These are phyloP conservation scores for Amblyraja radiata DNA, from an alignment of 2,797 vertebrate species.

Conservation along the genomic window DNA sequence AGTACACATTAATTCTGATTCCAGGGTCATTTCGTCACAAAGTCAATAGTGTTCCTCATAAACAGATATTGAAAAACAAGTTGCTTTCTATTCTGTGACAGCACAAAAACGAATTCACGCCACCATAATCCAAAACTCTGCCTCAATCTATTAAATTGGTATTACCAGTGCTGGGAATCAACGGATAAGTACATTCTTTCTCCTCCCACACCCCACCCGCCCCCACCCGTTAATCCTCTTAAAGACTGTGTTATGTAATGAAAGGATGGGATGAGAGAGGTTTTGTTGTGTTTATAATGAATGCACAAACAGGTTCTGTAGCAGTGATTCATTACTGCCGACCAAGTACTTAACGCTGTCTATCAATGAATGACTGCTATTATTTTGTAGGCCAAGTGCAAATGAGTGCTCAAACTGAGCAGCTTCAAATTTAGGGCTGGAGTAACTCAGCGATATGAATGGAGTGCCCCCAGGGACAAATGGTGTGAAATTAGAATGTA, in stretches of 20 bases:
- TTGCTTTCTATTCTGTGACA: conserved; percentile 51
- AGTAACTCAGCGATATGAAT: conserved; percentile 19
- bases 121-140: conserved; percentile 57
- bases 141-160: conserved; percentile 57
- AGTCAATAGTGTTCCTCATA: conserved; percentile 57
- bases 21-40: conserved; percentile 52
- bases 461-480: conserved; percentile 50
- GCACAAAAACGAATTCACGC: conserved; percentile 48
- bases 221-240: conserved; percentile 55
- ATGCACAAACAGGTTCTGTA: conserved; percentile 61
- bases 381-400: conserved; percentile 25
- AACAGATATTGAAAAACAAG: conserved; percentile 50
- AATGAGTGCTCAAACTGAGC: conserved; percentile 28
- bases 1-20: conserved; percentile 44
- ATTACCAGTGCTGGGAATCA: conserved; percentile 56
- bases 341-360: conserved; percentile 47
- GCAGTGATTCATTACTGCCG: conserved; percentile 60
- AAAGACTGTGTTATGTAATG: conserved; percentile 59
- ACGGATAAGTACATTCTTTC: conserved; percentile 55
- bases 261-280: conserved; percentile 55
- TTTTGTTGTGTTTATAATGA: conserved; percentile 52
- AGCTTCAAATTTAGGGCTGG: conserved; percentile 14
- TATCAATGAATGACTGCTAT: conserved; percentile 36
- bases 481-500: conserved; percentile 49
- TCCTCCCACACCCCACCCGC: background rate